phyloP scores from a whole-genome alignment of 1,140 invertebrate genomes.

The Drosophila seguyi region DNA sequence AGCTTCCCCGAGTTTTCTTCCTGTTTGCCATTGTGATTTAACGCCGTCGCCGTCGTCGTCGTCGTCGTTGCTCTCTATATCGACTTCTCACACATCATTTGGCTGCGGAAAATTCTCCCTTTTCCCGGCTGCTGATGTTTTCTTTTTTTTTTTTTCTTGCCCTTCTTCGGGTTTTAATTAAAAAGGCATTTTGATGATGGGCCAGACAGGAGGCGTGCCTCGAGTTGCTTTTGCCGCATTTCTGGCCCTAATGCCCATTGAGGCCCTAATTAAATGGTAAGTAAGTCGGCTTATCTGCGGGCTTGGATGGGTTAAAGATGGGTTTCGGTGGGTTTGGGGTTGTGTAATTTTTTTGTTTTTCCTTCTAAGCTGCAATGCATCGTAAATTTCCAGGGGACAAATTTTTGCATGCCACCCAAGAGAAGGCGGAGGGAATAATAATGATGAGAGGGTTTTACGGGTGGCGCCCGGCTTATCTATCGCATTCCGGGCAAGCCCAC shows the following conservation, averaged over 20 bases:
- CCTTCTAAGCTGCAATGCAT: constrained; percentile 25
- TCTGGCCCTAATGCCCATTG: constrained; percentile 67
- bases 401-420: constrained; percentile 72
- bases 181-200: constrained; percentile 76
- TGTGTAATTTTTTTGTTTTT: background rate
- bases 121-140: constrained; percentile 3
- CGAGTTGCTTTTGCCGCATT: constrained; percentile 64
- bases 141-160: background rate
- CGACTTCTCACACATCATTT: constrained; percentile 83
- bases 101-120: constrained; percentile 32
- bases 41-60: constrained; percentile 33
- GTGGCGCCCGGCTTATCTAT: constrained; percentile 53
- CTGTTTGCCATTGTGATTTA: constrained; percentile 80
- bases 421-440: background rate
- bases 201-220: constrained; percentile 66
- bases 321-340: constrained; percentile 2
- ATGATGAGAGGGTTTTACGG: constrained; percentile 3
- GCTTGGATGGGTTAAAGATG: constrained; percentile 13
- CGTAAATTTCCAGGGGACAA: constrained; percentile 65
- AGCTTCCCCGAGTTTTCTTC: constrained; percentile 10
- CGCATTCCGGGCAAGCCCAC: constrained; percentile 66
- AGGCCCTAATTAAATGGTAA: constrained; percentile 74
- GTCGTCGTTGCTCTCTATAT: too few relatives aligned
- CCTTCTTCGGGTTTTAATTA: constrained; percentile 68
- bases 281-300: constrained; percentile 59